These are phyloP conservation scores for Drosophila algonquin DNA, from an alignment of 2,888 invertebrate genomes.

Conservation along the genomic window DNA sequence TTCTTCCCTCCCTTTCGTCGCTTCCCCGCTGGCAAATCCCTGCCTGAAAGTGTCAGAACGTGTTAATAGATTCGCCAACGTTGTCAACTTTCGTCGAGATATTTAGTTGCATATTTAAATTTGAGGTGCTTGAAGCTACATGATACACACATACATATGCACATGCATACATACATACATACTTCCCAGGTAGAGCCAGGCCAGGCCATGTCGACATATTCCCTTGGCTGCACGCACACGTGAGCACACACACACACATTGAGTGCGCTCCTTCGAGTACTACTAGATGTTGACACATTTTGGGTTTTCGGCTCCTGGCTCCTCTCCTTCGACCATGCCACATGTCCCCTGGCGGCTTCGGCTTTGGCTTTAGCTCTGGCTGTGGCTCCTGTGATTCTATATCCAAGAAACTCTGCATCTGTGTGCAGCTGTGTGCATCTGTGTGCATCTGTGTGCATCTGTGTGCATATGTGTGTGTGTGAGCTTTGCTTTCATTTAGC, in stretches of 20 bases:
- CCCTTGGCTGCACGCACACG: not conserved
- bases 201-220: conserved; percentile 18
- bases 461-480: not conserved
- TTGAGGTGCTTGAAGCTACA: conserved; percentile 40
- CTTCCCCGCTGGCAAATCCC: conserved; percentile 11
- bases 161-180: too few species aligned
- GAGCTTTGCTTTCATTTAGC: conserved; percentile 43
- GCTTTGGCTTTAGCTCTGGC: conserved; percentile 4
- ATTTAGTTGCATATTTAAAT: conserved; percentile 76
- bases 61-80: conserved; percentile 65
- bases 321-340: conserved; percentile 2
- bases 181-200: not conserved
- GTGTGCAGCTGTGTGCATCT: not conserved
- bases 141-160: too few species aligned
- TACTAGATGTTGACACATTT: conserved; percentile 62
- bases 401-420: conserved; percentile 23
- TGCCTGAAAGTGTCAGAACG: conserved; percentile 66
- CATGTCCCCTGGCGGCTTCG: conserved; percentile 47
- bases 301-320: conserved; percentile 18
- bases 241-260: too few species aligned
- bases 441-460: not conserved
- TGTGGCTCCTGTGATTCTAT: conserved; percentile 53
- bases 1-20: not conserved
- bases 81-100: conserved; percentile 49
- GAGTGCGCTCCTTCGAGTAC: conserved; percentile 19